Evolutionary conservation across 2,888 invertebrate genomes (phyloP), one percentile per base, ranked within the genome.

Genomic region (Callyntrura guangdongensis): DNA sequence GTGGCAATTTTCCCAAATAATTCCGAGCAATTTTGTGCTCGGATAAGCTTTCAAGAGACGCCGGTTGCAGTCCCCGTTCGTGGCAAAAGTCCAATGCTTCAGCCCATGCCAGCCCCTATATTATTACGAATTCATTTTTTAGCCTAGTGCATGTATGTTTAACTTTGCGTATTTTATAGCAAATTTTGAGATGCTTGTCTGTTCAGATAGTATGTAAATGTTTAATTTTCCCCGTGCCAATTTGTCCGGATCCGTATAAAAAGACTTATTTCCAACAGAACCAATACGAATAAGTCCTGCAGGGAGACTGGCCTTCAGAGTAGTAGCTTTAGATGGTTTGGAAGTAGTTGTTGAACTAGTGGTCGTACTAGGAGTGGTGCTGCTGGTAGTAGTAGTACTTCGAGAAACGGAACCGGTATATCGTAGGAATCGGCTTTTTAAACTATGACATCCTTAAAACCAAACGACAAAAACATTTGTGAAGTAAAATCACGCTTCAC

Each of bases 61-160:
- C 90, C 64, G 87, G 86, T 25, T 86, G 89, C 27, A 90, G 25
- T 14, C 91, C 91, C 25, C 77, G 47, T 53, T 86, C 89, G 45
- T 91, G 91, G 83, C 91, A 91, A 79, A 64, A 91, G 47, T 91
- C 91, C 53, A 91, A 56, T 14, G 91, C 64, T 77, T 91, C 91
- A 53, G 86, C 86, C 91, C 91, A 91, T 36, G 64, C 20, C 27
- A 91, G 49, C n/a, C 91, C 91, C 91, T 91, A 17, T n/a, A n/a
- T n/a, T n/a, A n/a, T n/a, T n/a, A n/a, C n/a, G n/a, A n/a, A n/a
- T n/a, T n/a, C n/a, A n/a, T n/a, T n/a, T n/a, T n/a, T n/a, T n/a
- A n/a, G n/a, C n/a, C n/a, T n/a, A n/a, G n/a, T n/a, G n/a, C n/a
- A n/a, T n/a, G n/a, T n/a, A n/a, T n/a, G n/a, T n/a, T n/a, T n/a